Evolutionary conservation across 2,113 vertebrate species (phyloP), one percentile per base, ranked within the genome.

Genomic region (Arenaria interpres): DNA sequence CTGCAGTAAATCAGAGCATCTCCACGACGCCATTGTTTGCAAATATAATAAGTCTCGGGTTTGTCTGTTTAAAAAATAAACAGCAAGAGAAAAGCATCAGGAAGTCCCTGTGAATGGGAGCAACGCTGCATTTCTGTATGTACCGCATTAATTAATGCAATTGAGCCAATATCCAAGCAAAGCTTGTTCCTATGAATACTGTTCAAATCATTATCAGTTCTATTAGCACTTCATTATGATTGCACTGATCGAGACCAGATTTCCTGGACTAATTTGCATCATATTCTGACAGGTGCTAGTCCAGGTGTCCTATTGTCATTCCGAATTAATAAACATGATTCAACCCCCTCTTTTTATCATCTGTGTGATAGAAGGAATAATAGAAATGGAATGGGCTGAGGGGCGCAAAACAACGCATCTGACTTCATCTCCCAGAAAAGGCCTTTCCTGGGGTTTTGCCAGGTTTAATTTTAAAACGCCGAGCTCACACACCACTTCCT

Each of bases 1-100:
- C 85, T 27, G 39, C 93, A 91, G 93, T 71, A 96, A 96, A 98
- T 97, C 97, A 79, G 95, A 96, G 95, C 93, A 96, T 98, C 96
- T 97, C 89, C 74, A 41, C 13, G 24, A 28, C n/a, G 73, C 95
- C 89, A 95, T 92, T 97, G 97, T 97, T 98, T 97, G 97, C 94
- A 98, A 93, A 98, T 87, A 97, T 77, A 97, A 96, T 96, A 93
- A 95, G 80, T 35, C 90, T 78, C 2, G 64, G 90, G 59, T 94
- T 95, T 37, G 83, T 56, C 23, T 30, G 69, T 78, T 91, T 72
- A 45, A 80, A 88, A 94, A 93, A 74, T 90, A 97, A 96, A 91
- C 88, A 94, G 73, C 59, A 27, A 37, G 43, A 84, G 90, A 78
- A 92, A 93, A 93, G 82, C 92, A 4, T 53, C 81, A 48, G 94